These are phyloP conservation scores for Dipus sagitta DNA, from an alignment of 2,797 vertebrate genomes.

Conservation along the genomic window DNA sequence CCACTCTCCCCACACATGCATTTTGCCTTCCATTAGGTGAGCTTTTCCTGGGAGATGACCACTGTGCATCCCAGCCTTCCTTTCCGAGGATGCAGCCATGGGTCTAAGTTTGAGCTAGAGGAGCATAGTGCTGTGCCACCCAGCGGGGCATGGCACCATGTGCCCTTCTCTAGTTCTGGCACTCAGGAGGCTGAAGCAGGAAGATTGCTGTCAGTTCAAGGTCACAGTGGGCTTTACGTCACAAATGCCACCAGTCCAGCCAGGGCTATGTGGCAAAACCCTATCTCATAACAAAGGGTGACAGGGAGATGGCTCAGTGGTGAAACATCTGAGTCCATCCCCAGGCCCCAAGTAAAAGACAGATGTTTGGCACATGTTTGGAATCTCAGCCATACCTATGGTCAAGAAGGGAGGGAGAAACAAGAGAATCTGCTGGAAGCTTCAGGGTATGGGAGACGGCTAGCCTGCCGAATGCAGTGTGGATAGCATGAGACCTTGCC, in stretches of 20 bases:
- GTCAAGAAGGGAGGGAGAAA: too few relatives aligned
- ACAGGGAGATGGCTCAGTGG: too few relatives aligned
- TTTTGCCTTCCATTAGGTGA: background rate
- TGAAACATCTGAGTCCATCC: too few relatives aligned
- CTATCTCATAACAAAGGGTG: background rate
- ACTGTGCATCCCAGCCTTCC: rapidly evolving
- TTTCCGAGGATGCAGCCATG: background rate
- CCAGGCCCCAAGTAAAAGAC: too few relatives aligned
- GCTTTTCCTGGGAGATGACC: background rate
- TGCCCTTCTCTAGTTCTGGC: background rate
- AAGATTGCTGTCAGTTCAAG: background rate
- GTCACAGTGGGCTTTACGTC: background rate
- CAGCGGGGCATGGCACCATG: background rate
- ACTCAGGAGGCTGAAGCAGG: background rate
- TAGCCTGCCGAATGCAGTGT: too few relatives aligned
- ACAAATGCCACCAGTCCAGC: background rate
- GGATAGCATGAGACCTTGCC: too few relatives aligned
- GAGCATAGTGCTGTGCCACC: too few relatives aligned
- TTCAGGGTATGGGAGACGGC: too few relatives aligned
- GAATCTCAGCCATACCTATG: too few relatives aligned
- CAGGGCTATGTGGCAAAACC: background rate
- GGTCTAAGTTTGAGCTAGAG: background rate
- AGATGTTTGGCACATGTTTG: too few relatives aligned
- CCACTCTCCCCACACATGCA: background rate
- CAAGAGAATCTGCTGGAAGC: too few relatives aligned